Percentiles rank a stretch among this genome's conserved stretches.
Evolutionary conservation across 1,140 invertebrate species (phyloP).

Genomic region (Alviniconcha marisindica): DNA sequence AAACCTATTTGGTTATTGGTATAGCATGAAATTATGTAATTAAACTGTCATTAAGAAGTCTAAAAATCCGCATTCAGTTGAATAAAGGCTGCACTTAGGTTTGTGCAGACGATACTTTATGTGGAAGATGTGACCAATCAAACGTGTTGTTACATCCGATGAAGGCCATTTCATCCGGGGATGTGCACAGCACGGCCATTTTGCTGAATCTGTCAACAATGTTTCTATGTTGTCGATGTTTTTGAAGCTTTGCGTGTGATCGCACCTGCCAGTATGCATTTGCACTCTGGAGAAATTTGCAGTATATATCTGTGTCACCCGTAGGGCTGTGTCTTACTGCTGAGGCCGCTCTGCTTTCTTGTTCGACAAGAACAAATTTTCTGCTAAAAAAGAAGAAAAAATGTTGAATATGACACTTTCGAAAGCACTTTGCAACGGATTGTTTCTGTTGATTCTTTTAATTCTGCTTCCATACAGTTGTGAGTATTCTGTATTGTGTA

Average conservation of each 20-base stretch:
- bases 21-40: too few species aligned
- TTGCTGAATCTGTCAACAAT: slow-evolving; percentile 25
- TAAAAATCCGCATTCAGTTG: too few species aligned
- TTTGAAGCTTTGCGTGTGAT: not conserved
- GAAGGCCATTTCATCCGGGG: slow-evolving; percentile 37
- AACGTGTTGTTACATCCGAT: not conserved
- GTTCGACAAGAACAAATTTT: not conserved
- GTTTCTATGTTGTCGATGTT: slow-evolving; percentile 6
- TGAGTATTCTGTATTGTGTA: not conserved
- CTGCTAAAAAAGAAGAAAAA: too few species aligned
- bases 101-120: not conserved
- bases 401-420: not conserved
- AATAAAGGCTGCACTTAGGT: too few species aligned
- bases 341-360: too few species aligned
- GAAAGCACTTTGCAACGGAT: not conserved
- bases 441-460: not conserved
- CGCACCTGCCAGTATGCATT: not conserved
- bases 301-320: not conserved
- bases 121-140: slow-evolving; percentile 16
- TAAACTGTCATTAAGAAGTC: too few species aligned
- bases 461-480: not conserved
- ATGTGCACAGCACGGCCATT: slow-evolving; percentile 45
- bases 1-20: too few species aligned
- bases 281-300: slow-evolving; percentile 10
- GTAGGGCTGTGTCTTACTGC: not conserved